Conservation (phyloP, 2,888 invertebrate species). For the Acronicta alni region DNA sequence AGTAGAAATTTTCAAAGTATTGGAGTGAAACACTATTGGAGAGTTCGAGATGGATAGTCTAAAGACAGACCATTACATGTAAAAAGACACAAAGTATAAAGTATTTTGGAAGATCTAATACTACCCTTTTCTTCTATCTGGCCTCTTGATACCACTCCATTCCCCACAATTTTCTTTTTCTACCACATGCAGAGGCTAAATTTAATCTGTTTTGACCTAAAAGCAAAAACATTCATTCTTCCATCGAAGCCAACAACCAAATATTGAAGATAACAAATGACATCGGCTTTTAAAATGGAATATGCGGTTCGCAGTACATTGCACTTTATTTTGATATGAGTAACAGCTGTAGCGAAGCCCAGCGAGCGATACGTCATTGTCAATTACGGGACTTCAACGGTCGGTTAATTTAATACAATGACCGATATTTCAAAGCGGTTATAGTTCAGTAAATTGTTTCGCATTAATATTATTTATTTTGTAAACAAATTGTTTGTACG, state of each 20-base stretch:
- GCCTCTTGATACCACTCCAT: too few relatives aligned
- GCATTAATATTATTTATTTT: slow-evolving; percentile 16
- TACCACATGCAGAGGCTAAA: too few relatives aligned
- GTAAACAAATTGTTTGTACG: neutral
- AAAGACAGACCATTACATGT: too few relatives aligned
- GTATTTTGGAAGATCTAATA: too few relatives aligned
- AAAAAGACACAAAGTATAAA: too few relatives aligned
- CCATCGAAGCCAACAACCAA: slow-evolving; percentile 28
- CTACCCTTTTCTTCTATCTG: too few relatives aligned
- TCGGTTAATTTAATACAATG: slow-evolving; percentile 51
- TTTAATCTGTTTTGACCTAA: neutral
- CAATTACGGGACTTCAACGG: slow-evolving; percentile 55
- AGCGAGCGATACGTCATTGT: slow-evolving; percentile 50
- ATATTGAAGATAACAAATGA: slow-evolving; percentile 49
- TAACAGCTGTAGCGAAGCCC: slow-evolving; percentile 29
- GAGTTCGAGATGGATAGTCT: too few relatives aligned
- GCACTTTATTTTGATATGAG: slow-evolving; percentile 50
- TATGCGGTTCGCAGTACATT: slow-evolving; percentile 52
- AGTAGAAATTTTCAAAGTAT: too few relatives aligned
- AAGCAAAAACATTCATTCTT: slow-evolving; percentile 19
- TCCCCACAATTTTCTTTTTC: too few relatives aligned
- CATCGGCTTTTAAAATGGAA: slow-evolving; percentile 53
- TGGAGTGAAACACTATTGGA: too few relatives aligned
- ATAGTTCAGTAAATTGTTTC: slow-evolving; percentile 23
- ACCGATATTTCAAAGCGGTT: slow-evolving; percentile 43